phyloP scores from a whole-genome alignment of 37 sponge, comb jelly and placozoan genomes.

The Amphimedon queenslandica region DNA sequence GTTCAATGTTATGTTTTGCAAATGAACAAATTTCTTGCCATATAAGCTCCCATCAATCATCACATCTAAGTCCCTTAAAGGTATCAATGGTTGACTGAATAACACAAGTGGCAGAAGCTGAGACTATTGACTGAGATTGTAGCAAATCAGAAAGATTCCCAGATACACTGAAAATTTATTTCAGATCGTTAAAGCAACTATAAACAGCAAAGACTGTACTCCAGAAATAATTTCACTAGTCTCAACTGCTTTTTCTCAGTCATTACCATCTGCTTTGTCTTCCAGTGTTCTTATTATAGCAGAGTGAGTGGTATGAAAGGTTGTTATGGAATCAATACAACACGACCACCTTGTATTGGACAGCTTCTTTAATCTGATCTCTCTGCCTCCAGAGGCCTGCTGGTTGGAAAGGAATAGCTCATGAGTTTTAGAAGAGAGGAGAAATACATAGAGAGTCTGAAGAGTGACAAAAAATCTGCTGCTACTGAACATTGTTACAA shows the following conservation, averaged over 20 bases:
- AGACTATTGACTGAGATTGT: background rate
- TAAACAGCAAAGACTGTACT: constrained; percentile 1
- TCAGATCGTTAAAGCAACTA: no score
- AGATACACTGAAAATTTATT: no score
- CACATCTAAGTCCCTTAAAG: background rate
- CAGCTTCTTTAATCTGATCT: constrained; percentile 1
- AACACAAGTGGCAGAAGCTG: background rate
- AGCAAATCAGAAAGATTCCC: no score
- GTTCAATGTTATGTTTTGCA: background rate
- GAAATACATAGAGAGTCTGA: constrained; percentile 8
- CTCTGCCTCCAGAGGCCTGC: background rate
- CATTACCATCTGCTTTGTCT: background rate
- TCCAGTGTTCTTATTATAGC: background rate
- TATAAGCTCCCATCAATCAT: constrained; percentile 7
- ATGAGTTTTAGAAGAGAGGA: background rate
- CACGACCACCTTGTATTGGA: constrained; percentile 30
- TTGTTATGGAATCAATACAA: background rate
- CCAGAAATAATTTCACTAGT: constrained; percentile 5
- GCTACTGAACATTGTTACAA: background rate
- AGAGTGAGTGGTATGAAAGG: no score
- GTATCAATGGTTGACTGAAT: constrained; percentile 3
- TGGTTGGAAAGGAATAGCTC: constrained; percentile 4
- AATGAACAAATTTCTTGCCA: background rate
- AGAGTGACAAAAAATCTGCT: constrained; percentile 4
- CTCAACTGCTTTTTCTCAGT: background rate